phyloP scores from a whole-genome alignment of 1,140 invertebrate genomes.

The Drosophila kepulauana region DNA sequence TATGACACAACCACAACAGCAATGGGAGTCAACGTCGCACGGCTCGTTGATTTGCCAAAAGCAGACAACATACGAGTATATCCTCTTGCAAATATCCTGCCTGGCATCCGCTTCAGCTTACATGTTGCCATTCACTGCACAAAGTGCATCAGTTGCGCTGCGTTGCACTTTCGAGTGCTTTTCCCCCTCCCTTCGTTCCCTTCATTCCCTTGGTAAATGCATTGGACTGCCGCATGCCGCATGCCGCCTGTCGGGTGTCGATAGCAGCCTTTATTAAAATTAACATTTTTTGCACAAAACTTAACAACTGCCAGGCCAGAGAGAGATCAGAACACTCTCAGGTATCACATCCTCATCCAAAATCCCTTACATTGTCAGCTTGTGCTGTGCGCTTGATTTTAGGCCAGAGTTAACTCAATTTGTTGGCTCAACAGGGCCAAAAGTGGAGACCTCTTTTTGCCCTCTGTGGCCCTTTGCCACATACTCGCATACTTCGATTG shows the following conservation, averaged over 20 bases:
- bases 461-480: not conserved
- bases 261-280: slow-evolving; percentile 84
- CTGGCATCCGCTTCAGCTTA: not conserved
- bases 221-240: slow-evolving; percentile 1
- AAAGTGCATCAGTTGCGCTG: slow-evolving; percentile 81
- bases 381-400: slow-evolving; percentile 55
- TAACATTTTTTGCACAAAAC: slow-evolving; percentile 84
- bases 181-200: not conserved
- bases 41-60: slow-evolving; percentile 66
- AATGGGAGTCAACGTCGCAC: slow-evolving; percentile 41
- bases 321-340: slow-evolving; percentile 28
- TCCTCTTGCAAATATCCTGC: slow-evolving; percentile 18
- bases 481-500: slow-evolving; percentile 53
- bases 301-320: slow-evolving; percentile 46
- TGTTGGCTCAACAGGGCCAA: slow-evolving; percentile 44
- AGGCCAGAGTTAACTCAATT: slow-evolving; percentile 81
- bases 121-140: slow-evolving; percentile 14
- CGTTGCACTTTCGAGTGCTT: slow-evolving; percentile 78
- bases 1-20: slow-evolving; percentile 77
- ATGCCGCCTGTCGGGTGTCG: slow-evolving; percentile 63
- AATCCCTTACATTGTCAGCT: slow-evolving; percentile 59
- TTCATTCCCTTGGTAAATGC: slow-evolving; percentile 39
- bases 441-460: slow-evolving; percentile 11
- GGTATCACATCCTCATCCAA: not conserved
- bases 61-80: slow-evolving; percentile 52